Base-by-base conservation (phyloP, 2,797 vertebrate species). In the Lepidocolaptes lacrymiger region DNA sequence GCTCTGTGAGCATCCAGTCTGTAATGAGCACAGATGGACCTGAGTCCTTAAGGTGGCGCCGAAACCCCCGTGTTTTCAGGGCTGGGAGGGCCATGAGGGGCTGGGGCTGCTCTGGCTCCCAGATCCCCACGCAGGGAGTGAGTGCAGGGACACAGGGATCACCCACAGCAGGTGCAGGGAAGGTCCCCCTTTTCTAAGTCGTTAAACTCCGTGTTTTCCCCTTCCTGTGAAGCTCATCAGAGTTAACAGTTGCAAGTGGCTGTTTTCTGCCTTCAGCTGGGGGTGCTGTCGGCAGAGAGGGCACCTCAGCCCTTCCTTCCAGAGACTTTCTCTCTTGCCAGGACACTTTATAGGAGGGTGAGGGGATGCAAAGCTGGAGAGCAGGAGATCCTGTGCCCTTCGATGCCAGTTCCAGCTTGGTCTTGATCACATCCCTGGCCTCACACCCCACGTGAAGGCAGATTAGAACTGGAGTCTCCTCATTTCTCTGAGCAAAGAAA, bases 61-160 rank as follows among this genome's bases (percentile, higher is more conserved):
- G 3, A 26, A 61, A 10, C 16, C 2, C 2, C 11, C 15, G 0
- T 2, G 0, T 56, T 56, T 44, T 21, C 2, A 5, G 67, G 61
- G 68, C n/a, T 34, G 64, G 26, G 2, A 14, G 28, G 43, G 78
- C 63, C 49, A 13, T 4, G 61, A 14, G 34, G 48, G 22, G 39
- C 12, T 34, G 46, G 46, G 11, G 34, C 34, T 58, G 16, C 34
- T 58, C 56, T 58, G 24, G 56, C 56, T 59, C 10, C 52, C 41
- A 9, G 8, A 4, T n/a, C 37, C 24, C 27, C 0, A 1, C 39
- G 43, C 26, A 5, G 4, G 24, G 27, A 14, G 41, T 8, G 37
- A 32, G 20, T 16, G 20, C 58, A 61, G 59, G 58, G 58, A 7
- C 34, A 59, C 14, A 11, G 9, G 7, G 34, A n/a, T 13, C 56